Evolutionary conservation across 1,140 invertebrate species (phyloP), one percentile per base, ranked within the genome.

Genomic region (Andrena cerasifolii): DNA sequence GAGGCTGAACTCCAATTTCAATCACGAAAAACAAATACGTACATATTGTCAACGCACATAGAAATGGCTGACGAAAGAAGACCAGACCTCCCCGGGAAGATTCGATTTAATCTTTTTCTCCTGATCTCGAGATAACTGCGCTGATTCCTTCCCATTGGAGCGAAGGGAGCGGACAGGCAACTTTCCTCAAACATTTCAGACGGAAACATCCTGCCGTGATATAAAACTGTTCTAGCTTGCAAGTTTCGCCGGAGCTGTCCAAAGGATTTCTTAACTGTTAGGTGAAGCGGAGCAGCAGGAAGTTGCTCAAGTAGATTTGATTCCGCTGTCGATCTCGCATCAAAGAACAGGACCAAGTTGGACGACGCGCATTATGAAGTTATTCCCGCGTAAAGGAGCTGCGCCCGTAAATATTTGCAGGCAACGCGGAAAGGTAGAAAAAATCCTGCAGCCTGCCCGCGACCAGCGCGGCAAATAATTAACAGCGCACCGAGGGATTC

Each of bases 401-500:
- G 62, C 33, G 59, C 67, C n/a, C 45, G 77, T 45, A 79, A 79
- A 79, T 78, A 79, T 78, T 79, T 70, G 45, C 47, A 47, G 26
- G 53, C 56, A n/a, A n/a, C n/a, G n/a, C n/a, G n/a, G n/a, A n/a
- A n/a, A n/a, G n/a, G n/a, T n/a, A 16, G 65, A 43, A 43, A 40
- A 40, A 5, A 40, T 40, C 36, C 36, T 40, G 3, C 10, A 10
- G 56, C 75, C n/a, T n/a, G n/a, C n/a, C n/a, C n/a, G n/a, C n/a
- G n/a, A n/a, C n/a, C n/a, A n/a, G n/a, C n/a, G n/a, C n/a, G 62
- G 70, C 43, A 80, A 80, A 80, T 79, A 80, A 71, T 80, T 71
- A 31, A 24, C 47, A n/a, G 47, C 40, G 12, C 28, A 21, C 1
- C n/a, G 1, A 0, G 10, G 10, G 7, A 7, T 1, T 16, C n/a